Evolutionary conservation across 2,113 vertebrate genomes (phyloP).

Genomic region (Burhinus oedicnemus): DNA sequence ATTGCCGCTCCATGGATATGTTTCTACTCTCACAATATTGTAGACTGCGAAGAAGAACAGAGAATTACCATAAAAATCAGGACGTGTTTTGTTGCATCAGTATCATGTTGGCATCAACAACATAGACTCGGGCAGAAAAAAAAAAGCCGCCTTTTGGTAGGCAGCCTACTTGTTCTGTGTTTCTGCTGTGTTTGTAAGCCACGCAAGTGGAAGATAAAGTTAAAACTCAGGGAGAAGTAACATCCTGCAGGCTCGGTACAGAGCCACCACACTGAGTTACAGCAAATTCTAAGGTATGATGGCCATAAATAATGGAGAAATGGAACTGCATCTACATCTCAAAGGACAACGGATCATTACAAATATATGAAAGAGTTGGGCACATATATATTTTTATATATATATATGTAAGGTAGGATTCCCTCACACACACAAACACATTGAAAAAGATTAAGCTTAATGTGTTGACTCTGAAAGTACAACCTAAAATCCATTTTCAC

Average conservation of each 20-base stretch:
- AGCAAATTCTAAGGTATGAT: background rate
- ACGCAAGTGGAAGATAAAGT: slow-evolving; percentile 18
- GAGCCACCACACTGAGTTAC: background rate
- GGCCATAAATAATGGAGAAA: background rate
- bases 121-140: slow-evolving; percentile 17
- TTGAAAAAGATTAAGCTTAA: slow-evolving; percentile 2
- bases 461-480: slow-evolving; percentile 6
- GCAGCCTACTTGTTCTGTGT: slow-evolving; percentile 43
- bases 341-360: background rate
- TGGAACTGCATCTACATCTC: background rate
- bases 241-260: background rate
- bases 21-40: slow-evolving; percentile 66
- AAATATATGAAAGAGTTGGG: background rate
- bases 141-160: slow-evolving; percentile 53
- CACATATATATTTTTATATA: background rate
- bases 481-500: background rate
- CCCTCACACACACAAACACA: background rate
- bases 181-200: slow-evolving; percentile 46
- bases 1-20: background rate
- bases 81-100: slow-evolving; percentile 59
- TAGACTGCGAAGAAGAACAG: slow-evolving; percentile 37
- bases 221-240: slow-evolving; percentile 42
- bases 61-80: slow-evolving; percentile 58
- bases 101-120: slow-evolving; percentile 26
- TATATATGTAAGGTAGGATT: background rate